Percentiles rank a stretch among this genome's conserved stretches.
Evolutionary conservation across 2,113 vertebrate genomes (phyloP).

Genomic region (Pycnonotus jocosus): DNA sequence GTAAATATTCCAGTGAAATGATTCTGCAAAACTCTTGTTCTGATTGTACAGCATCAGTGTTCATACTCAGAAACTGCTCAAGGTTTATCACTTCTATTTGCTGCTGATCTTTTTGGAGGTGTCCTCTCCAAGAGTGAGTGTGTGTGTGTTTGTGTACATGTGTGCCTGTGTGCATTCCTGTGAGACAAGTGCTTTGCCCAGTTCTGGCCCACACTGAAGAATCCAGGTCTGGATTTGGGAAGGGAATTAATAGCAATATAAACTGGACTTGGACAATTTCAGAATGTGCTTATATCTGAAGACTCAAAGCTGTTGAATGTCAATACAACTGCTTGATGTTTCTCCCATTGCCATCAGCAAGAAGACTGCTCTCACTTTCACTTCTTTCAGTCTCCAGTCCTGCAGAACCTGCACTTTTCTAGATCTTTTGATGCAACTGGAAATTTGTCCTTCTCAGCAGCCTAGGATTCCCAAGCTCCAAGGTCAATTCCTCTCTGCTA

Average conservation of each 20-base stretch:
- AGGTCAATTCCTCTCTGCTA: not conserved
- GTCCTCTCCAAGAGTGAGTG: not conserved
- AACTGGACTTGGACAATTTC: not conserved
- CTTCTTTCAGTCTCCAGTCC: not conserved
- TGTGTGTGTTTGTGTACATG: accelerated
- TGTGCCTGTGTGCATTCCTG: not conserved
- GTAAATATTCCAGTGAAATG: not conserved
- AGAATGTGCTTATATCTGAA: not conserved
- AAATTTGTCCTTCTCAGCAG: not conserved
- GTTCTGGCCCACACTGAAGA: not conserved
- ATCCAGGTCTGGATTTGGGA: not conserved
- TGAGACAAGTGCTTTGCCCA: not conserved
- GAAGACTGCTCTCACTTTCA: not conserved
- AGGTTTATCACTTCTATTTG: not conserved
- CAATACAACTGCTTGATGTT: not conserved
- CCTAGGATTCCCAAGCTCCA: not conserved
- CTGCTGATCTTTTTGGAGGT: not conserved
- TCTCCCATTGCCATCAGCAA: not conserved
- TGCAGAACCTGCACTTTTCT: not conserved
- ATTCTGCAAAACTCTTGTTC: not conserved
- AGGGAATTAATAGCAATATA: not conserved
- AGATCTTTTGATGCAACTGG: not conserved
- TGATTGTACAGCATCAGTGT: not conserved
- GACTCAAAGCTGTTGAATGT: not conserved
- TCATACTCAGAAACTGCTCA: not conserved